Percentiles rank a stretch among this genome's conserved stretches.
Conservation (phyloP, 37 sponge, comb jelly and placozoan genomes). For the Dysidea cf. avara region DNA sequence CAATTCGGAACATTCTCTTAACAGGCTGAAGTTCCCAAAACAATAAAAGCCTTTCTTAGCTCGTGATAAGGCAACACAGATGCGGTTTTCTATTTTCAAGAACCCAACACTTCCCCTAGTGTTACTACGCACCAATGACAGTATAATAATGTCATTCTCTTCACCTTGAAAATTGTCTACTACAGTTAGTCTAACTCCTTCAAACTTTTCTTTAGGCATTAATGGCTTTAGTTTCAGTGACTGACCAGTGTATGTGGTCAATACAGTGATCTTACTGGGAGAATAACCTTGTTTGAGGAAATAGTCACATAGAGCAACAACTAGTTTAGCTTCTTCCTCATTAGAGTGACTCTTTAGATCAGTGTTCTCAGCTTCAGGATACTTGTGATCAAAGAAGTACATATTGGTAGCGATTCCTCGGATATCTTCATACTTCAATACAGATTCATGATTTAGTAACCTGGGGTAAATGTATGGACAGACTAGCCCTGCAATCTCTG, state of each 20-base stretch:
- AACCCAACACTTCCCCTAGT: conserved; percentile 68
- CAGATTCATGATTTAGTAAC: too few relatives aligned
- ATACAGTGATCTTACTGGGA: conserved; percentile 75
- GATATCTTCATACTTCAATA: conserved; percentile 44
- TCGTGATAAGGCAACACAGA: too few relatives aligned
- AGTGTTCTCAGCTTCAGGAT: conserved; percentile 35
- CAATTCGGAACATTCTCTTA: conserved; percentile 26
- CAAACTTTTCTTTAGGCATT: conserved; percentile 42
- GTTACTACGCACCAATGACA: conserved; percentile 86
- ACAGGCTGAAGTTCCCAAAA: conserved; percentile 69
- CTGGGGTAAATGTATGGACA: too few relatives aligned
- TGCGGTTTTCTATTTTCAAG: too few relatives aligned
- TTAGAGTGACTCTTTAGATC: too few relatives aligned
- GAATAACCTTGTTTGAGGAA: too few relatives aligned
- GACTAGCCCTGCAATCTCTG: too few relatives aligned
- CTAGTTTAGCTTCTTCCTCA: too few relatives aligned
- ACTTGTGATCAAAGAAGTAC: conserved; percentile 56
- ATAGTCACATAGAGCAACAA: too few relatives aligned
- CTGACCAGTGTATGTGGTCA: conserved; percentile 86
- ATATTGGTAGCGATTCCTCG: conserved; percentile 63
- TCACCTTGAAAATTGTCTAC: too few relatives aligned
- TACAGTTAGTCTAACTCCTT: conserved; percentile 65
- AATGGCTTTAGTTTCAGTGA: conserved; percentile 41
- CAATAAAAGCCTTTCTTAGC: too few relatives aligned
- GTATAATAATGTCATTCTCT: too few relatives aligned